A percentile compares a stretch with the other conserved stretches of the same genome.
Conservation (phyloP, 1,140 invertebrate genomes). For the Cotesia chilonis region DNA sequence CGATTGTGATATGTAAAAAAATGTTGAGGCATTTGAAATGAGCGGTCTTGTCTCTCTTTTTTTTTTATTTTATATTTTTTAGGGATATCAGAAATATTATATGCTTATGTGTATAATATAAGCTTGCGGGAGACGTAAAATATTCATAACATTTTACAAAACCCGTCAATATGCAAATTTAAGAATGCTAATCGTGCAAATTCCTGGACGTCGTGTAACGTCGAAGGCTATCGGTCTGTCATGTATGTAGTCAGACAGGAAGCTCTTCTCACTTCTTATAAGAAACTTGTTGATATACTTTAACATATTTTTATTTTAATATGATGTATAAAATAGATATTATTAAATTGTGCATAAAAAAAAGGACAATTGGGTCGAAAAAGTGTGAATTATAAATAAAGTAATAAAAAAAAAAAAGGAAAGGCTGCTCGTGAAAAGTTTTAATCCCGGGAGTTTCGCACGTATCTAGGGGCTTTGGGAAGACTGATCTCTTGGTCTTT, state of each 20-base stretch:
- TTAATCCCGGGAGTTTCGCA: constrained; percentile 44
- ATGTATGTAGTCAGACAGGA: constrained; percentile 17
- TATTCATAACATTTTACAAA: constrained; percentile 67
- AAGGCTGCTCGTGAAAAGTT: constrained; percentile 40
- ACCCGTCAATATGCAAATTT: constrained; percentile 67
- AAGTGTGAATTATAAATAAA: not conserved
- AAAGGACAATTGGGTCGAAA: not conserved
- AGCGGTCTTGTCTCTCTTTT: too few species aligned
- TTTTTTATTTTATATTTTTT: too few species aligned
- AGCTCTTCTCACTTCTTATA: constrained; percentile 1
- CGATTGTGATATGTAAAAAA: too few species aligned
- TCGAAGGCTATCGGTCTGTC: constrained; percentile 60
- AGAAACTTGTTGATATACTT: constrained; percentile 33
- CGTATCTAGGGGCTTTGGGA: not conserved
- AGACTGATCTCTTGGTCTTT: constrained; percentile 24
- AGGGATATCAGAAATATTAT: not conserved
- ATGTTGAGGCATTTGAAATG: too few species aligned
- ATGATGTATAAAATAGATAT: not conserved
- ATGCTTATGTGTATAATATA: constrained; percentile 11
- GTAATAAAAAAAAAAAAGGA: not conserved
- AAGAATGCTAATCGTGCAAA: constrained; percentile 61
- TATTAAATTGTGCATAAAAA: not conserved
- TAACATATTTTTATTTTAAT: constrained; percentile 43
- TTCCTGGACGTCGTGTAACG: constrained; percentile 48
- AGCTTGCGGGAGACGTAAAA: constrained; percentile 51